These are phyloP conservation scores for Drosophila aldrichi DNA, from an alignment of 2,888 invertebrate species.

Conservation along the genomic window DNA sequence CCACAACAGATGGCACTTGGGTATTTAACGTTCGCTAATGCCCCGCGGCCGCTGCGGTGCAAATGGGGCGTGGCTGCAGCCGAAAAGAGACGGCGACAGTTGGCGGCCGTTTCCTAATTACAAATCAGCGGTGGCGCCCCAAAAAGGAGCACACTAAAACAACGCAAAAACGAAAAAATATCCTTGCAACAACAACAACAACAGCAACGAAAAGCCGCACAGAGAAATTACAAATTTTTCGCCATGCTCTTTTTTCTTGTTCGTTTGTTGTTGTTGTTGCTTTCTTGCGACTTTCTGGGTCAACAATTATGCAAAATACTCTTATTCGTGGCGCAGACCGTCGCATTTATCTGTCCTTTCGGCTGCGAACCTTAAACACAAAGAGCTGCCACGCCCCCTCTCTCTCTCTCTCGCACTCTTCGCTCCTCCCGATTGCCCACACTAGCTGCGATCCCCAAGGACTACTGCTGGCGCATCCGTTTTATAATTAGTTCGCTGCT, in stretches of 20 bases:
- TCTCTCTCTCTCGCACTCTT: background rate
- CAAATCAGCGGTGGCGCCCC: slow-evolving; percentile 81
- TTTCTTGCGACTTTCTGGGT: slow-evolving; percentile 77
- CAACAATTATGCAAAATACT: slow-evolving; percentile 83
- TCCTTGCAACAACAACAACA: slow-evolving; percentile 18
- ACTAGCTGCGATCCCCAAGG: slow-evolving; percentile 15
- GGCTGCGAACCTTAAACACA: slow-evolving; percentile 57
- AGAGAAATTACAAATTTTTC: slow-evolving; percentile 64
- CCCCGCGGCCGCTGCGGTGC: slow-evolving; percentile 67
- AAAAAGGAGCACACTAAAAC: slow-evolving; percentile 34
- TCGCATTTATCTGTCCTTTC: slow-evolving; percentile 79
- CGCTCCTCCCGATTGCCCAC: background rate
- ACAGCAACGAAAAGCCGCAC: slow-evolving; percentile 14
- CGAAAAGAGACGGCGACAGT: slow-evolving; percentile 77
- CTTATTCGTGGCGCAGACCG: slow-evolving; percentile 73
- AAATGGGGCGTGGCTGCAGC: slow-evolving; percentile 76
- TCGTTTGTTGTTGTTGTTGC: slow-evolving; percentile 45
- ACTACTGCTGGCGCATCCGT: slow-evolving; percentile 70
- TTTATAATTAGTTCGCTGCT: slow-evolving; percentile 78
- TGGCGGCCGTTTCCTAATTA: slow-evolving; percentile 83
- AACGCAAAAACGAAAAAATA: slow-evolving; percentile 16
- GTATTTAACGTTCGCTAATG: slow-evolving; percentile 81
- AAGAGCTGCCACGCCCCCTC: slow-evolving; percentile 24
- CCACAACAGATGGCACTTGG: slow-evolving; percentile 77
- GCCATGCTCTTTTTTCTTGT: slow-evolving; percentile 29